These are phyloP conservation scores for Rhinopithecus roxellana DNA, from an alignment of 2,113 vertebrate genomes.

Conservation along the genomic window DNA sequence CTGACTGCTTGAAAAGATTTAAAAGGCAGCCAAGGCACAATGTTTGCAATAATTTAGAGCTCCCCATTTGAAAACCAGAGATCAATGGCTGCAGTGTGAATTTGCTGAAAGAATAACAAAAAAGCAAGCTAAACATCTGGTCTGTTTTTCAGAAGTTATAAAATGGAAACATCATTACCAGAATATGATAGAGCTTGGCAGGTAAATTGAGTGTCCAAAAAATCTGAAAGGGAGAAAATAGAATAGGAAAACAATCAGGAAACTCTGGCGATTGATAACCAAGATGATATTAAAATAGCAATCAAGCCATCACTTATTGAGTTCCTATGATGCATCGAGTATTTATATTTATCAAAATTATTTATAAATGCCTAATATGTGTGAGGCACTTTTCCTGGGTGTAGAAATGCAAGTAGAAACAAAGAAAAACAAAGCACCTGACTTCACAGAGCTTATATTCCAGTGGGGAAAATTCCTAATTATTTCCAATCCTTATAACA, in stretches of 20 bases:
- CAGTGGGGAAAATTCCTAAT: neutral
- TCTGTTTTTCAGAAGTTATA: constrained; percentile 38
- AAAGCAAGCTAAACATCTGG: constrained; percentile 55
- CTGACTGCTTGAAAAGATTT: constrained; percentile 19
- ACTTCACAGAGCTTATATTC: neutral
- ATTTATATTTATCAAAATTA: neutral
- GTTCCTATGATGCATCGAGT: neutral
- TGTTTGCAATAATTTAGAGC: constrained; percentile 43
- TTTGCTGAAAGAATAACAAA: constrained; percentile 62
- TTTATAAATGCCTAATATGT: neutral
- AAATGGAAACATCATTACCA: constrained; percentile 59
- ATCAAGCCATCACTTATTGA: neutral
- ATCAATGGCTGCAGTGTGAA: constrained; percentile 49
- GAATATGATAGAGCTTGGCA: constrained; percentile 9
- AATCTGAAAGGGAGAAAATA: neutral
- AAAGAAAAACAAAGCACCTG: neutral
- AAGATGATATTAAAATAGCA: neutral
- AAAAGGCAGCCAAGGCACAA: constrained; percentile 6
- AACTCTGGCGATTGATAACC: neutral
- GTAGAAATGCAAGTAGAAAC: neutral
- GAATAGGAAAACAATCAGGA: neutral
- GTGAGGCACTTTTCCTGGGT: neutral
- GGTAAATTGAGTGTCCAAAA: neutral
- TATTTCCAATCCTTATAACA: neutral
- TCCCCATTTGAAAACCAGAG: constrained; percentile 32